Percentiles rank a stretch among this genome's conserved stretches.
Evolutionary conservation across 1,140 invertebrate species (phyloP).

Genomic region (Pygmarrhopalites habei): DNA sequence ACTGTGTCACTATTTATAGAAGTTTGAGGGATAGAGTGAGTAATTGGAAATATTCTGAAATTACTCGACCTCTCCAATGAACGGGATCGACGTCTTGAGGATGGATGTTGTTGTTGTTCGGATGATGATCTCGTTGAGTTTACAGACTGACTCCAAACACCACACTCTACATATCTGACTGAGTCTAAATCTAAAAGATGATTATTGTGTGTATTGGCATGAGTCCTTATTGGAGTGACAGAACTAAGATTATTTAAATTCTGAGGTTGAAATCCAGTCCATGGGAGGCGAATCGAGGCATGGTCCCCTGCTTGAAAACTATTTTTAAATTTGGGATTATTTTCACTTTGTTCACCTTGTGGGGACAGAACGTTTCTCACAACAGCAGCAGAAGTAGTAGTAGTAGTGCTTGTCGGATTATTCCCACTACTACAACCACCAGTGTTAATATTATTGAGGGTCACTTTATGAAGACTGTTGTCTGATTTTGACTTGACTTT

Average conservation of each 20-base stretch:
- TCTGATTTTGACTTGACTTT: conserved; percentile 44
- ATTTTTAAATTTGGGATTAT: too few species aligned
- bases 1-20: background rate
- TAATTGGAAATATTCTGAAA: conserved; percentile 35
- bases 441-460: conserved; percentile 3
- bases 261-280: conserved; percentile 29
- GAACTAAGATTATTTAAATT: conserved; percentile 34
- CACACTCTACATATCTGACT: conserved; percentile 33
- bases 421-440: conserved; percentile 4
- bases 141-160: background rate
- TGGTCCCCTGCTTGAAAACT: conserved; percentile 39
- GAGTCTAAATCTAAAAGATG: conserved; percentile 9
- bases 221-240: conserved; percentile 14
- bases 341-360: conserved; percentile 25
- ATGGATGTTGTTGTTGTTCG: background rate
- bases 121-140: background rate
- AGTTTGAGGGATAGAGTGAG: conserved; percentile 31
- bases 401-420: background rate
- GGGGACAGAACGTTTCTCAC: background rate
- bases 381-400: background rate
- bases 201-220: conserved; percentile 36
- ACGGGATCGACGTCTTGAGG: conserved; percentile 35
- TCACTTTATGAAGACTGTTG: conserved; percentile 42
- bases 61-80: conserved; percentile 40
- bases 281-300: conserved; percentile 36